Conservation (phyloP, 1,140 invertebrate species). For the Drosophila littoralis region DNA sequence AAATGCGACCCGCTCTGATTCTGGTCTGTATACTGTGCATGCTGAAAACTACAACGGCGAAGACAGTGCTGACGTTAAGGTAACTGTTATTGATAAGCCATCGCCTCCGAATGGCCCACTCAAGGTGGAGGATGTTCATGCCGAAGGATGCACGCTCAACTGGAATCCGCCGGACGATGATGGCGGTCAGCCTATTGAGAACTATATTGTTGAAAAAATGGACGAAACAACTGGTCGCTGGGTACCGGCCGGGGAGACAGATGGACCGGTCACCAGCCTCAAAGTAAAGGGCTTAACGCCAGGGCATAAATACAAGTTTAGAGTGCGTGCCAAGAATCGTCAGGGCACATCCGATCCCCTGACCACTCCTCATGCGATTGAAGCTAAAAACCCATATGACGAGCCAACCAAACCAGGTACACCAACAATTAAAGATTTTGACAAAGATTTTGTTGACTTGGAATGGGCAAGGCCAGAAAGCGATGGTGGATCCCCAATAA, state of each 20-base stretch:
- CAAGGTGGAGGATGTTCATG: slow-evolving; percentile 91
- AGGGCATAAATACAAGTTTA: slow-evolving; percentile 98
- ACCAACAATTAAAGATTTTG: slow-evolving; percentile 96
- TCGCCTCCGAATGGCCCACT: slow-evolving; percentile 96
- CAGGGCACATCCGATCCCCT: slow-evolving; percentile 98
- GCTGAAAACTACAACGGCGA: slow-evolving; percentile 97
- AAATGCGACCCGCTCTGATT: slow-evolving; percentile 93
- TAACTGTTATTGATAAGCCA: slow-evolving; percentile 96
- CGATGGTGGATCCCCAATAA: slow-evolving; percentile 96
- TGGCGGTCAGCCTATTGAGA: slow-evolving; percentile 94
- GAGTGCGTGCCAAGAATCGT: slow-evolving; percentile 97
- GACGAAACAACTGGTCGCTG: slow-evolving; percentile 96
- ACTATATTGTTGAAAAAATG: slow-evolving; percentile 97
- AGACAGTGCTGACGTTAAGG: slow-evolving; percentile 95
- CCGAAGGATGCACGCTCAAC: slow-evolving; percentile 88
- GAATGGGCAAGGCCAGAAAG: slow-evolving; percentile 94
- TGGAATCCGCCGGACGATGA: slow-evolving; percentile 97
- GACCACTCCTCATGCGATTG: slow-evolving; percentile 93
- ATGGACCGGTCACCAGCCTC: slow-evolving; percentile 90
- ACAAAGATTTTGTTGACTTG: slow-evolving; percentile 97
- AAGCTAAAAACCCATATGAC: slow-evolving; percentile 99
- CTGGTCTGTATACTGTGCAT: slow-evolving; percentile 95
- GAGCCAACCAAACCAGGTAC: slow-evolving; percentile 93
- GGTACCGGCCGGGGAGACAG: slow-evolving; percentile 96
- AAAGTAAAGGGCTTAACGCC: slow-evolving; percentile 92